Evolutionary conservation across 2,113 vertebrate species (phyloP), one percentile per base, ranked within the genome.

Genomic region (Hyaena hyaena): DNA sequence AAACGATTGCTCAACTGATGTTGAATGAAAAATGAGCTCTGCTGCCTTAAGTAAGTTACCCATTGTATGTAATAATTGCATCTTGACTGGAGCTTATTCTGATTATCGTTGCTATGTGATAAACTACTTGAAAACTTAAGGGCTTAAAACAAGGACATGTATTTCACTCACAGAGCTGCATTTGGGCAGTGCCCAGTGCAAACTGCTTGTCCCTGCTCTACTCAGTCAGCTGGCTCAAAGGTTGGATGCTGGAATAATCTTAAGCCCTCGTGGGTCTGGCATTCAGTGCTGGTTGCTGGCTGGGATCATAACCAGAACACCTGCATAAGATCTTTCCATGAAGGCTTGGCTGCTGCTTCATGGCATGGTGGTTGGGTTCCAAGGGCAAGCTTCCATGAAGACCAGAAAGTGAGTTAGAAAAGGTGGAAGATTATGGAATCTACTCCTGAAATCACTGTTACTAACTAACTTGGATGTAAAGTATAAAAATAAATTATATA

Each of bases 1-100:
- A 61, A 87, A 58, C n/a, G 21, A 6, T 55, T 69, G 87, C 5
- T 80, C 15, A 89, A 63, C 12, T 48, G 8, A 19, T 66, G 69
- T 55, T 73, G 7, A 87, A 66, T 95, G 14, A 87, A 93, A 96
- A 87, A 68, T 81, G 68, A 93, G 17, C 16, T 87, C 15, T 73
- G 50, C 10, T 43, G 43, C n/a, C 16, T 35, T 76, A 65, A 31
- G 24, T 10, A 48, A 45, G 55, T 2, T 53, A 23, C 14, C 48
- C 26, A 43, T 35, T 76, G 15, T 65, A 23, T 8, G 2, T 31
- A 93, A 45, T 21, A n/a, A 84, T 10, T 39, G n/a, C 26, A 63
- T 69, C 65, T 39, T 63, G 63, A 88, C 61, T 35, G 17, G n/a
- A 43, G 33, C 14, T 74, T 86, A 11, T 43, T 81, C 58, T 66